These are phyloP conservation scores for Oncorhynchus clarkii DNA, from an alignment of 2,113 vertebrate genomes.

Conservation along the genomic window DNA sequence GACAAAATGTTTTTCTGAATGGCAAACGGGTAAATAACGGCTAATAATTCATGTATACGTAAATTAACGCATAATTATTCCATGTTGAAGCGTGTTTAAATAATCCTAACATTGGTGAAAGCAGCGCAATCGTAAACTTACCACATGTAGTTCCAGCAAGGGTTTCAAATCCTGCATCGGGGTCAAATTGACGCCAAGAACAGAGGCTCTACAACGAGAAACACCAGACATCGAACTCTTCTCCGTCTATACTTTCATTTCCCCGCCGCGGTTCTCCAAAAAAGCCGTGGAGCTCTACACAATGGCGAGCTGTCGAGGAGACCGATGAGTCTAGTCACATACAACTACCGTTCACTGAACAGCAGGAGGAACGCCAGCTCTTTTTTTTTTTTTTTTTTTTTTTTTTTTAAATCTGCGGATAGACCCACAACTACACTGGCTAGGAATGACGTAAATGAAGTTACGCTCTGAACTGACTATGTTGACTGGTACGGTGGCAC, in stretches of 20 bases:
- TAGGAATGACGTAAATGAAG: conserved; percentile 14
- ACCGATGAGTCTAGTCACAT: conserved; percentile 22
- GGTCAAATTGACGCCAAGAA: conserved; percentile 12
- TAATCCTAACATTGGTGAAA: too few species aligned
- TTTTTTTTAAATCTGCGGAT: too few species aligned
- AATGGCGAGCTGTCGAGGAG: conserved; percentile 29
- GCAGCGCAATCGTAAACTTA: conserved; percentile 32
- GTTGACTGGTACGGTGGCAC: background rate
- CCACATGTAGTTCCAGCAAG: conserved; percentile 45
- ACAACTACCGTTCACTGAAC: background rate
- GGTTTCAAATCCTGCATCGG: conserved; percentile 37
- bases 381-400: background rate
- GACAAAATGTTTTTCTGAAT: background rate
- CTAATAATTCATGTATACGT: too few species aligned
- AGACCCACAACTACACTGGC: too few species aligned
- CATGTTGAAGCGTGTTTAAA: too few species aligned
- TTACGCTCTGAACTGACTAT: background rate
- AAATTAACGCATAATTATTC: too few species aligned
- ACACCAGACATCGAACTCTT: conserved; percentile 3
- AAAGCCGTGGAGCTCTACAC: conserved; percentile 1
- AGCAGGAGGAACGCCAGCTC: background rate
- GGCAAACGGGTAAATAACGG: too few species aligned
- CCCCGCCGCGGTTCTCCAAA: background rate
- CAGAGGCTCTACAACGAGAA: background rate
- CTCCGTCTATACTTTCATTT: background rate